Base-by-base conservation (phyloP, 1,140 invertebrate genomes). In the Drosophila jambulina region DNA sequence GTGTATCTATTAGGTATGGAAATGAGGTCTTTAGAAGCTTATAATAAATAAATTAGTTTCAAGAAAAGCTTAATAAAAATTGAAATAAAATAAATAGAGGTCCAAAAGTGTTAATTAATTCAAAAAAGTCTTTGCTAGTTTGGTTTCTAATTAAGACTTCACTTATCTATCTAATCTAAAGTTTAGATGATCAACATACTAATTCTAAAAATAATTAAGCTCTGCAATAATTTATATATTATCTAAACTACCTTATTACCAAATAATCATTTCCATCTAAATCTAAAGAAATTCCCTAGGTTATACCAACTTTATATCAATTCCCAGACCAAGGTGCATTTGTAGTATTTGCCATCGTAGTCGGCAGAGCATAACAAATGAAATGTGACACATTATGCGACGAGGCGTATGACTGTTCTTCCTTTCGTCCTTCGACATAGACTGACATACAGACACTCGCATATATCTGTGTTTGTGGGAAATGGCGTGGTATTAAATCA, bases 301-400 rank as follows among this genome's bases (percentile, higher is more conserved):
- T 15, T 21, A 34, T 23, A 6, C 6, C 1, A 23, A 25, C 45
- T 46, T 57, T 25, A 25, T 38, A 13, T 15, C 25, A 25, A 23
- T 38, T 23, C 15, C 36, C 21, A n/a, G 0, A 54, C 61, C 75
- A 59, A 36, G 27, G 83, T 70, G 56, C 61, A 57, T 9, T 56
- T 60, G 34, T 56, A n/a, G 17, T n/a, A 77, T 58, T 60, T 67
- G 59, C 38, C 62, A 74, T 82, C 80, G 61, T 38, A 80, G 63
- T 54, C 61, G 82, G 58, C 72, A 80, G 74, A 78, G 80, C 77
- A 78, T 75, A 80, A 78, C 85, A 88, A 84, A 88, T 88, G 84
- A 84, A 88, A 88, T 81, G 78, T 90, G 85, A 90, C 84, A 88
- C 84, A 84, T 88, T 75, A 88, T 90, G 85, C 85, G 77, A 80